These are phyloP conservation scores for Raphicerus campestris DNA, from an alignment of 2,113 vertebrate genomes.

Conservation along the genomic window DNA sequence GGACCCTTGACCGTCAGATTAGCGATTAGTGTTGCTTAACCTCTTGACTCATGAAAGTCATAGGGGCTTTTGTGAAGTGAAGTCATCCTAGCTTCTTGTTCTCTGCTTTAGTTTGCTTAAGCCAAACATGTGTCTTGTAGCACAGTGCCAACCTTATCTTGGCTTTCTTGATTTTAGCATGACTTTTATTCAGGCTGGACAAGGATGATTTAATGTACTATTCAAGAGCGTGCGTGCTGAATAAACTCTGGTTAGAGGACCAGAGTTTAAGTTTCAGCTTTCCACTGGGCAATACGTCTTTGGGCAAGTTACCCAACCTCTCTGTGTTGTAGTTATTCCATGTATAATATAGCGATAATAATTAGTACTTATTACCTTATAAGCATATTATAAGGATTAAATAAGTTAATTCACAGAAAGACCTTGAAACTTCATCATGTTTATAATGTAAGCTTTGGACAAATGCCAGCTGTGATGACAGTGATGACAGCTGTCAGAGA, in stretches of 20 bases:
- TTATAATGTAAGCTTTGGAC: neutral
- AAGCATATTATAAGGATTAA: neutral
- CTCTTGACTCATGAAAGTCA: neutral
- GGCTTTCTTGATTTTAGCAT: neutral
- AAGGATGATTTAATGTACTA: neutral
- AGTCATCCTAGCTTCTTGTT: neutral
- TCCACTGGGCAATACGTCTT: neutral
- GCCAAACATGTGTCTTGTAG: neutral
- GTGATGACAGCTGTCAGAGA: neutral
- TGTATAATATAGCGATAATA: neutral
- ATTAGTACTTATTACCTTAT: neutral
- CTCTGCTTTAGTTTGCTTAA: neutral
- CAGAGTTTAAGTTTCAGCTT: neutral
- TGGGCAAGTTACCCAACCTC: neutral
- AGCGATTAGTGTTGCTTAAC: neutral
- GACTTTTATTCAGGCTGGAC: neutral
- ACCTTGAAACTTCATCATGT: neutral
- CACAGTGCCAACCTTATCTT: neutral
- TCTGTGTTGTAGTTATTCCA: neutral
- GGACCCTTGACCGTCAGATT: neutral
- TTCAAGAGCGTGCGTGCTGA: neutral
- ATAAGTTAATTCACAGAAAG: neutral
- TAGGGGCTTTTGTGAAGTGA: neutral
- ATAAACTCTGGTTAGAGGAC: neutral
- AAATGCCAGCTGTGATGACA: neutral